Evolutionary conservation across 2,113 vertebrate genomes (phyloP).

Genomic region (Antechinus stuartii): DNA sequence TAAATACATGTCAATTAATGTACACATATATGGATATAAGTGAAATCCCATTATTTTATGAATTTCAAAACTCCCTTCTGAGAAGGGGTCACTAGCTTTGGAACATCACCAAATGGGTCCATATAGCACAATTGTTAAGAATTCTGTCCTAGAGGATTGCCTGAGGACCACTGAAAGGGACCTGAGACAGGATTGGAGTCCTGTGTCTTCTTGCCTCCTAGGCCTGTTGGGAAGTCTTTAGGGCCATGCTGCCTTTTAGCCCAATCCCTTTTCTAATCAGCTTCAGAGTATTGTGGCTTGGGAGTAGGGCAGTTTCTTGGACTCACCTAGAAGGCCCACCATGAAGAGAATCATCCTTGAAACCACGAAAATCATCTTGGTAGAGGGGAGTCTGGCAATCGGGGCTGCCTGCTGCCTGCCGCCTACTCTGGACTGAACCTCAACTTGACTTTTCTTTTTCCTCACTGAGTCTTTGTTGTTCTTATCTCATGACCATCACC

Average conservation of each 20-base stretch:
- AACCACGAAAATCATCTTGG: slow-evolving; percentile 54
- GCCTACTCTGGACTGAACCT: slow-evolving; percentile 49
- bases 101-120: background rate
- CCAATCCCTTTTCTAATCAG: slow-evolving; percentile 24
- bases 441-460: slow-evolving; percentile 63
- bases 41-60: background rate
- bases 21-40: background rate
- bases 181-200: background rate
- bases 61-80: background rate
- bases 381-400: background rate
- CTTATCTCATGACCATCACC: slow-evolving; percentile 71
- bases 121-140: background rate
- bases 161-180: background rate
- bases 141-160: background rate
- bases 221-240: background rate
- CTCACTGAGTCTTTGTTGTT: slow-evolving; percentile 53
- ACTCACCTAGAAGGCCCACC: slow-evolving; percentile 74
- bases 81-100: background rate
- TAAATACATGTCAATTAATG: background rate
- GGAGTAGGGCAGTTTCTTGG: background rate
- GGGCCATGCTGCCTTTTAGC: background rate
- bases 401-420: slow-evolving; percentile 26
- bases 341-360: slow-evolving; percentile 71
- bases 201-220: background rate
- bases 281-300: background rate